These are phyloP conservation scores for Pammene aurita DNA, from an alignment of 2,888 invertebrate species.

Conservation along the genomic window DNA sequence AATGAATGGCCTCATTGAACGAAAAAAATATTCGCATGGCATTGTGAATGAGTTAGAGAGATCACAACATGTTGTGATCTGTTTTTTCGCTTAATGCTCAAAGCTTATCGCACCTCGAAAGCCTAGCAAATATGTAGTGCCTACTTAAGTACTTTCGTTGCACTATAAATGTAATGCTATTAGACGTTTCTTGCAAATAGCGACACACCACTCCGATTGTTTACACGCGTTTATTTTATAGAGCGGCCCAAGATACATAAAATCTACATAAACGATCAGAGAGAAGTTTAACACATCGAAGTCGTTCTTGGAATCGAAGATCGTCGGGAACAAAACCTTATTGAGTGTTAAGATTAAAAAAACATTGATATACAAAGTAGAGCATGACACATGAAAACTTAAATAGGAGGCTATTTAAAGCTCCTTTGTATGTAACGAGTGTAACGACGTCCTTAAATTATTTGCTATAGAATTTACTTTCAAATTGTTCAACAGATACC, in stretches of 20 bases:
- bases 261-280: conserved; percentile 21
- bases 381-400: conserved; percentile 8
- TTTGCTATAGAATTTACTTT: conserved; percentile 24
- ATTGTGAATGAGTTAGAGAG: neutral
- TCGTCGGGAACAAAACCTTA: conserved; percentile 20
- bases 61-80: neutral
- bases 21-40: neutral
- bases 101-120: neutral
- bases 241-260: conserved; percentile 12
- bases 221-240: conserved; percentile 24
- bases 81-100: neutral
- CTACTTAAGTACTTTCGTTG: conserved; percentile 6
- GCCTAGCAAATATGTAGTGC: conserved; percentile 5
- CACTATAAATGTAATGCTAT: conserved; percentile 15
- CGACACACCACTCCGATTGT: conserved; percentile 19
- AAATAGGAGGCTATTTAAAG: conserved; percentile 1
- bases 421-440: neutral
- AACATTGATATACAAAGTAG: conserved; percentile 5
- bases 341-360: conserved; percentile 6
- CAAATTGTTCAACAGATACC: conserved; percentile 9
- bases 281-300: conserved; percentile 30
- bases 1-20: conserved; percentile 4
- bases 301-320: conserved; percentile 17
- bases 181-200: conserved; percentile 20
- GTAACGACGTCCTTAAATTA: conserved; percentile 6